A percentile compares a stretch with the other conserved stretches of the same genome.
These are phyloP conservation scores for Rhagoletis pomonella DNA, from an alignment of 1,140 invertebrate species.

Conservation along the genomic window DNA sequence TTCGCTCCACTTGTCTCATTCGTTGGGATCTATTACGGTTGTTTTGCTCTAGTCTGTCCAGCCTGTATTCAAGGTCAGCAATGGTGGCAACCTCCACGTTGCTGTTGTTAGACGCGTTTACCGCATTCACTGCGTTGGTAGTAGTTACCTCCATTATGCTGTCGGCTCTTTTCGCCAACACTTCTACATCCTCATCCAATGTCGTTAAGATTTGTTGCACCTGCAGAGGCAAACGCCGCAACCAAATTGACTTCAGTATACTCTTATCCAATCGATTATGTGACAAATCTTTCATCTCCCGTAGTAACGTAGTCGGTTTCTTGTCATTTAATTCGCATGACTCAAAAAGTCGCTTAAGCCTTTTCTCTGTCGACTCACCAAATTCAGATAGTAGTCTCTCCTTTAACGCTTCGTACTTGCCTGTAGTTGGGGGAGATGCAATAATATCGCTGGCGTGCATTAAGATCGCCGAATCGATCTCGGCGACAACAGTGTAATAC, in stretches of 20 bases:
- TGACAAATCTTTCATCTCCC: constrained; percentile 23
- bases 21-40: not conserved
- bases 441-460: constrained; percentile 3
- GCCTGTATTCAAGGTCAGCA: not conserved
- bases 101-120: not conserved
- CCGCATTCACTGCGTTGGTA: not conserved
- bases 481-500: too few species aligned
- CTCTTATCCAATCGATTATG: not conserved
- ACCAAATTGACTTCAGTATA: constrained; percentile 18
- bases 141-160: not conserved
- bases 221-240: not conserved
- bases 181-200: not conserved
- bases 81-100: not conserved
- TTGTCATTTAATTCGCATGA: not conserved
- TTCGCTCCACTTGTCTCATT: too few species aligned
- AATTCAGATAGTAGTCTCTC: not conserved
- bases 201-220: constrained; percentile 1
- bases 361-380: not conserved
- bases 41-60: not conserved
- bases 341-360: not conserved
- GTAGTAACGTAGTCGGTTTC: not conserved
- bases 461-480: constrained; percentile 40
- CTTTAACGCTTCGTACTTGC: not conserved
- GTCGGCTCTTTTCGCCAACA: not conserved
- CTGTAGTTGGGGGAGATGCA: not conserved